Conservation (phyloP, 2,113 vertebrate species). For the Corythaixoides concolor region DNA sequence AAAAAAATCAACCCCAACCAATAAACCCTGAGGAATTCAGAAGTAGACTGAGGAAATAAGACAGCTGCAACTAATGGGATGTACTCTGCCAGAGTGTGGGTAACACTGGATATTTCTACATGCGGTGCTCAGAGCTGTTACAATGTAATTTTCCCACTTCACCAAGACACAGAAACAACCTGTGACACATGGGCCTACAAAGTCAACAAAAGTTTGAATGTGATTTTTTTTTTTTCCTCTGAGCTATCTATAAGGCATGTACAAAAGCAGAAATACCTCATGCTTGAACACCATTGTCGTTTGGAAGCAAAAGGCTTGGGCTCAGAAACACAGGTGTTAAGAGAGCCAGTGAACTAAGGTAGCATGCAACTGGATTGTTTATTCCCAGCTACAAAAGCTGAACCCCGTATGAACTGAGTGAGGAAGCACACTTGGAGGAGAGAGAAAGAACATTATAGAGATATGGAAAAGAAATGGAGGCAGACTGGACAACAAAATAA, state of each 20-base stretch:
- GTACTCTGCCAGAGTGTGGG: not conserved
- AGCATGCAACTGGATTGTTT: not conserved
- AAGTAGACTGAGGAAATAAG: not conserved
- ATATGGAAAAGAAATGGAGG: not conserved
- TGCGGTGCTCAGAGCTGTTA: not conserved
- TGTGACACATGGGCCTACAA: not conserved
- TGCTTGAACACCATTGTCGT: not conserved
- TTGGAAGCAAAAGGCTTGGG: not conserved
- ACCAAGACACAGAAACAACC: not conserved
- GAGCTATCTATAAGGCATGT: not conserved
- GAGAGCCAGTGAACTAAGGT: not conserved
- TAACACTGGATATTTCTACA: not conserved
- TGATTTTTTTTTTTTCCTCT: rapidly evolving
- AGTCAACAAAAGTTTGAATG: not conserved
- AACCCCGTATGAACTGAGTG: not conserved
- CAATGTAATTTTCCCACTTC: not conserved
- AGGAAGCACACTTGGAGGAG: not conserved
- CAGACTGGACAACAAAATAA: not conserved
- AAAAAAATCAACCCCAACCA: not conserved
- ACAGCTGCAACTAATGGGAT: rapidly evolving
- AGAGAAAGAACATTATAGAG: not conserved
- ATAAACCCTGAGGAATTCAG: not conserved
- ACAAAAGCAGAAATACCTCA: not conserved
- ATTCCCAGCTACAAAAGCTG: not conserved
- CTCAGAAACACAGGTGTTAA: not conserved